Percentiles rank a stretch among this genome's conserved stretches.
These are phyloP conservation scores for Origma solitaria DNA, from an alignment of 2,113 vertebrate species.

Conservation along the genomic window DNA sequence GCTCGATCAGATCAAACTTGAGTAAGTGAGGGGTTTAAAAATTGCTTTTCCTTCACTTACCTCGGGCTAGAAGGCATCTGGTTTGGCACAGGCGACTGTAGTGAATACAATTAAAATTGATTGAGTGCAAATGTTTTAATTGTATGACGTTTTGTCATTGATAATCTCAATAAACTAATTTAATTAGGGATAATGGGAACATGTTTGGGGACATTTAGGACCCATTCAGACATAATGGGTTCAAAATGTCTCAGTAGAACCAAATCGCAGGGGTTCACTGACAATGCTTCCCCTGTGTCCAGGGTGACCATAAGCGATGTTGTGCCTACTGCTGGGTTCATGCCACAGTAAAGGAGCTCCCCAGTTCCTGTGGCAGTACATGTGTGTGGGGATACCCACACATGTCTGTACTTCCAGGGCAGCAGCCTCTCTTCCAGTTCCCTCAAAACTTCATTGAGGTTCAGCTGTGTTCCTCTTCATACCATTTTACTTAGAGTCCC, in stretches of 20 bases:
- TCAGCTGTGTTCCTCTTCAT: neutral
- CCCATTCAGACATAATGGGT: neutral
- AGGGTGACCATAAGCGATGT: neutral
- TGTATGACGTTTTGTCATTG: constrained; percentile 35
- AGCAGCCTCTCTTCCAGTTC: neutral
- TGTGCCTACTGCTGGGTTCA: fast-evolving
- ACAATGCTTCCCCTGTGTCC: neutral
- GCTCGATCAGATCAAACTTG: neutral
- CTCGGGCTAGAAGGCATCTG: constrained; percentile 35
- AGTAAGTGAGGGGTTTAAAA: constrained; percentile 17
- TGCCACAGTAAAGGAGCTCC: neutral
- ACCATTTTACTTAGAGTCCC: neutral
- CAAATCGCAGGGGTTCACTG: neutral
- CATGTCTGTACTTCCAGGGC: neutral
- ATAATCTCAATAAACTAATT: constrained; percentile 30
- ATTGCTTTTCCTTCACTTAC: constrained; percentile 19
- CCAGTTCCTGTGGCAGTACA: neutral
- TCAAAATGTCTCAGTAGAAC: constrained; percentile 4
- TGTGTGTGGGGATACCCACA: neutral
- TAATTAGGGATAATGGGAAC: constrained; percentile 23
- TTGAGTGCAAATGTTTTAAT: constrained; percentile 60
- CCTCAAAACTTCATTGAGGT: neutral
- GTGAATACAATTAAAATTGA: constrained; percentile 59
- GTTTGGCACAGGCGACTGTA: neutral
- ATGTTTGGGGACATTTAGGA: neutral